Evolutionary conservation across 2,113 vertebrate genomes (phyloP), one percentile per base, ranked within the genome.

Genomic region (Symphodus melops): DNA sequence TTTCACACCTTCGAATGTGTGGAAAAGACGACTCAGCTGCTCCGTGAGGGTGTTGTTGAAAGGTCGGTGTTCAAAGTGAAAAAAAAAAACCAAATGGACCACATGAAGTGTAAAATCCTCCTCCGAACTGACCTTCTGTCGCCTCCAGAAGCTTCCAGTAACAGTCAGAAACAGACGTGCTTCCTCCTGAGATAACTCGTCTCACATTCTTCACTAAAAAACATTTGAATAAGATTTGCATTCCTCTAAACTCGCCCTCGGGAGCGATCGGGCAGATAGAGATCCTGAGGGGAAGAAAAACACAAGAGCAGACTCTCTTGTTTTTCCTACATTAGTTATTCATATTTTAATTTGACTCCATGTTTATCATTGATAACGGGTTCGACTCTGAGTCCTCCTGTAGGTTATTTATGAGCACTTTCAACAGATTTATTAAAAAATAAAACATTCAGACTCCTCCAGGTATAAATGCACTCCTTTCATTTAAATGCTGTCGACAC

Each of bases 171-270:
- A 21, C 8, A 44, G 51, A 56, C 25, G 44, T 14, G 1, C 23
- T n/a, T n/a, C n/a, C n/a, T n/a, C n/a, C 10, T 11, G 9, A 21
- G 46, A 13, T 28, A 33, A 60, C 7, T 19, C 0, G 33, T 52
- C 54, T 57, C n/a, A 53, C 56, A 61, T 49, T 79, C 48, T 49
- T 81, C 41, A 71, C 17, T 5, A 36, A 3, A 3, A 19, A 41
- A 46, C 1, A 70, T 84, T 79, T 87, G 79, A 69, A 62, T 84
- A 67, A 41, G 42, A 78, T 85, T 83, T 83, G 72, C 69, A 65
- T 85, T 9, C 1, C 39, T 54, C 23, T 66, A 41, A 52, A 41
- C 39, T 1, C 28, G 1, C 17, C 62, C 14, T 33, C 16, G 10
- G 65, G 9, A 2, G 21, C 3, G 8, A 53, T 8, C 14, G 21